A percentile compares a stretch with the other conserved stretches of the same genome.
Evolutionary conservation across 2,888 invertebrate genomes (phyloP).

Genomic region (Sinhomidia bicolor): DNA sequence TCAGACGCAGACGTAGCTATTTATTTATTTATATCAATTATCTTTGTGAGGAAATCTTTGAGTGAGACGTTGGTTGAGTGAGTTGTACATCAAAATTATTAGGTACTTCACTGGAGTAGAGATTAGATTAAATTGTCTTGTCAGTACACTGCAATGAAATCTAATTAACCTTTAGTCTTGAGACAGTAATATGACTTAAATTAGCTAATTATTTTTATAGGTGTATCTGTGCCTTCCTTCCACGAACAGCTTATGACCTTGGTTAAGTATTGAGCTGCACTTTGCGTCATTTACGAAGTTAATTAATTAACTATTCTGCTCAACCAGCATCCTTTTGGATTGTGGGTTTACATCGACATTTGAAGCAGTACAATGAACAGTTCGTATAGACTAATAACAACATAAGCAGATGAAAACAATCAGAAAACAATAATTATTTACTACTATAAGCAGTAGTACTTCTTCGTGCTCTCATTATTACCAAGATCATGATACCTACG

Average conservation of each 20-base stretch:
- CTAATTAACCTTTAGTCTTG: no score
- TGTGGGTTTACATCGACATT: background rate
- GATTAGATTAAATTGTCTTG: no score
- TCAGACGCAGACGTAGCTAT: no score
- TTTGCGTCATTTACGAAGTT: slow-evolving; percentile 3
- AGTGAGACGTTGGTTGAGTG: no score
- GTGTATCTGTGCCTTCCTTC: no score
- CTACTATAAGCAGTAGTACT: background rate
- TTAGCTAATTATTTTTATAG: no score
- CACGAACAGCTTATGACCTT: background rate
- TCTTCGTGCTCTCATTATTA: slow-evolving; percentile 6
- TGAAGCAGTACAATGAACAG: background rate
- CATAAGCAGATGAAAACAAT: background rate
- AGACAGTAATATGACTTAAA: background rate
- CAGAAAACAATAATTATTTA: background rate
- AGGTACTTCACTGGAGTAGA: no score
- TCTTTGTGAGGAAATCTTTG: no score
- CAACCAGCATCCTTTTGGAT: no score
- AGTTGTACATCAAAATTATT: no score
- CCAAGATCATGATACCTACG: background rate
- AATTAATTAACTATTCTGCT: background rate
- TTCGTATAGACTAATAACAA: background rate
- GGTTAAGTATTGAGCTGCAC: background rate
- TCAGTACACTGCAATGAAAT: no score
- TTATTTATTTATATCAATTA: no score